Conservation (phyloP, 2,113 vertebrate species). For the Daphoenositta chrysoptera region DNA sequence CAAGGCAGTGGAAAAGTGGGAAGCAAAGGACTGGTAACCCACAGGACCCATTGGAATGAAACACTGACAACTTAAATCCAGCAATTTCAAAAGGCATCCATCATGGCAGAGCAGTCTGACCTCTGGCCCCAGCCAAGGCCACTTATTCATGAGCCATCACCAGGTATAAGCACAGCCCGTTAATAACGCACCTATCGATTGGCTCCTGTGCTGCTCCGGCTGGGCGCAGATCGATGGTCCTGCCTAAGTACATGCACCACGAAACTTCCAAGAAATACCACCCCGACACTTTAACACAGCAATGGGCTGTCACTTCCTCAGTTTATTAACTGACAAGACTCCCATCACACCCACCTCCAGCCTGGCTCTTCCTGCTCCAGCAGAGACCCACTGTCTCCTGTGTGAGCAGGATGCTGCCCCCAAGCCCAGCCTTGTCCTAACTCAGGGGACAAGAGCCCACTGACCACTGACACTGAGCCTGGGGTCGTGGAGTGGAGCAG, state of each 20-base stretch:
- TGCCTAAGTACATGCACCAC: neutral
- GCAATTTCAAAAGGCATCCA: neutral
- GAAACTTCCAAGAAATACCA: neutral
- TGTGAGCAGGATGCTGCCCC: accelerated
- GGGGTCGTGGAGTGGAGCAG: accelerated
- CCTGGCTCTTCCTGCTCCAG: accelerated
- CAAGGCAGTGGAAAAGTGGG: accelerated
- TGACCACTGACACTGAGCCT: accelerated
- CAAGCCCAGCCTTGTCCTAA: accelerated
- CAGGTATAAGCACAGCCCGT: neutral
- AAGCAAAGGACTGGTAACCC: neutral
- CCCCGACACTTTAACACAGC: neutral
- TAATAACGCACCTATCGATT: neutral
- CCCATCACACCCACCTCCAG: neutral
- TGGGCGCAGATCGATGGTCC: neutral
- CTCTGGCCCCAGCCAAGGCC: slow-evolving; percentile 9
- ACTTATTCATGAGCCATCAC: slow-evolving; percentile 7
- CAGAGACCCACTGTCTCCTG: neutral
- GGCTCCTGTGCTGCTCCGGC: neutral
- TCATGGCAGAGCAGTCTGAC: slow-evolving; percentile 21
- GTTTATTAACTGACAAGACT: neutral
- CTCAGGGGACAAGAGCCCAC: neutral
- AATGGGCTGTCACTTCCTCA: neutral
- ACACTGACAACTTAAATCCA: neutral
- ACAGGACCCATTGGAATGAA: neutral